Conservation (phyloP, 1,140 invertebrate genomes). For the Eciton burchellii region DNA sequence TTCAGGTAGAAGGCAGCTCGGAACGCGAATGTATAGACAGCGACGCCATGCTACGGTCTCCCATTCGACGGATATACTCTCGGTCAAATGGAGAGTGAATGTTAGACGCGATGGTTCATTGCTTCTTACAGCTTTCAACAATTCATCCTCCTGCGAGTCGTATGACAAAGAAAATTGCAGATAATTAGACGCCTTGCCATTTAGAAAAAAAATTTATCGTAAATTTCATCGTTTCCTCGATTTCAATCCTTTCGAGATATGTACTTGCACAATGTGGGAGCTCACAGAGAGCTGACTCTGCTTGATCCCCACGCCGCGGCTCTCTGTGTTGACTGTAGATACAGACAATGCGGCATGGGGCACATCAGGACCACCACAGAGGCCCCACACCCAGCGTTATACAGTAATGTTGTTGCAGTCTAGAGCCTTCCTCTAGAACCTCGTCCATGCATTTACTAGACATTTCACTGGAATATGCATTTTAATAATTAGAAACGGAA, state of each 20-base stretch:
- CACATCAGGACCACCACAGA: constrained; percentile 98
- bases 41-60: constrained; percentile 93
- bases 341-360: constrained; percentile 92
- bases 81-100: constrained; percentile 92
- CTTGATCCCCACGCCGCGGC: constrained; percentile 92
- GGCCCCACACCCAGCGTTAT: constrained; percentile 98
- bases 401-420: constrained; percentile 87
- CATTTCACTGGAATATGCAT: constrained; percentile 81
- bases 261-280: constrained; percentile 86
- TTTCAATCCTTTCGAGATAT: constrained; percentile 46
- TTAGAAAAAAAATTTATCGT: background rate
- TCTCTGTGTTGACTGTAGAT: constrained; percentile 90
- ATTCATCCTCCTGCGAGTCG: constrained; percentile 84
- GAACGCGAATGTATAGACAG: constrained; percentile 94
- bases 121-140: constrained; percentile 87
- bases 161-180: constrained; percentile 47
- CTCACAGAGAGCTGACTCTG: constrained; percentile 91
- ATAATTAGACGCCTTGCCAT: constrained; percentile 12
- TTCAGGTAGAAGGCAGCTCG: constrained; percentile 92
- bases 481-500: background rate
- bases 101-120: constrained; percentile 89
- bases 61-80: constrained; percentile 92
- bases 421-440: constrained; percentile 80
- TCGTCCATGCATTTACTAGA: constrained; percentile 82
- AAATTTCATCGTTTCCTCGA: background rate